Evolutionary conservation across 1,140 invertebrate species (phyloP).

Genomic region (Nixonia krombeini): DNA sequence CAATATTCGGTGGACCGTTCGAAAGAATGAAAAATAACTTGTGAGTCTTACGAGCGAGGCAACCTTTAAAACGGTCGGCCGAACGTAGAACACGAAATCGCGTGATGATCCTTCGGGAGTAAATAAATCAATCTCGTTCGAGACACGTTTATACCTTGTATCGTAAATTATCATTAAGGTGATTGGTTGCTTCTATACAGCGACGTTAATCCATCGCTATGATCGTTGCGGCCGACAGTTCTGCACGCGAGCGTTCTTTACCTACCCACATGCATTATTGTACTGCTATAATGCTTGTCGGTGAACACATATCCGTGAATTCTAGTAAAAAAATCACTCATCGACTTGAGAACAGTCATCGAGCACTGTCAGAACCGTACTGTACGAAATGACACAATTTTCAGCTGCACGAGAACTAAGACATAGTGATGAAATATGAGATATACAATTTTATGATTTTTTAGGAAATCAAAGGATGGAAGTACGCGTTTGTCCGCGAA

Average conservation of each 20-base stretch:
- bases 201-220: slow-evolving; percentile 37
- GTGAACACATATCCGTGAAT: neutral
- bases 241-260: slow-evolving; percentile 38
- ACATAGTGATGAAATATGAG: too few species aligned
- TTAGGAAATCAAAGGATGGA: too few species aligned
- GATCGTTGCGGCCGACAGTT: slow-evolving; percentile 15
- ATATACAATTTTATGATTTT: too few species aligned
- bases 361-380: too few species aligned
- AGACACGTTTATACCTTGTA: slow-evolving; percentile 61
- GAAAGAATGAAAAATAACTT: slow-evolving; percentile 27
- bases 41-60: slow-evolving; percentile 9
- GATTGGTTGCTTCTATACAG: slow-evolving; percentile 56
- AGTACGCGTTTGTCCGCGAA: too few species aligned
- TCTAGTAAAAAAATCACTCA: too few species aligned
- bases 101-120: slow-evolving; percentile 59
- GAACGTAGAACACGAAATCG: slow-evolving; percentile 43
- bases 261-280: slow-evolving; percentile 9
- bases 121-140: slow-evolving; percentile 65
- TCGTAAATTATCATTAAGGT: slow-evolving; percentile 70
- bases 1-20: slow-evolving; percentile 20
- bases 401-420: too few species aligned
- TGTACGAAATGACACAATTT: too few species aligned
- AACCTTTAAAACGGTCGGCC: slow-evolving; percentile 13
- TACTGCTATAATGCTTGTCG: neutral
- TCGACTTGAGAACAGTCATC: too few species aligned